A percentile compares a stretch with the other conserved stretches of the same genome.
phyloP scores from a whole-genome alignment of 2,888 invertebrate genomes.

The Aradus depressus region DNA sequence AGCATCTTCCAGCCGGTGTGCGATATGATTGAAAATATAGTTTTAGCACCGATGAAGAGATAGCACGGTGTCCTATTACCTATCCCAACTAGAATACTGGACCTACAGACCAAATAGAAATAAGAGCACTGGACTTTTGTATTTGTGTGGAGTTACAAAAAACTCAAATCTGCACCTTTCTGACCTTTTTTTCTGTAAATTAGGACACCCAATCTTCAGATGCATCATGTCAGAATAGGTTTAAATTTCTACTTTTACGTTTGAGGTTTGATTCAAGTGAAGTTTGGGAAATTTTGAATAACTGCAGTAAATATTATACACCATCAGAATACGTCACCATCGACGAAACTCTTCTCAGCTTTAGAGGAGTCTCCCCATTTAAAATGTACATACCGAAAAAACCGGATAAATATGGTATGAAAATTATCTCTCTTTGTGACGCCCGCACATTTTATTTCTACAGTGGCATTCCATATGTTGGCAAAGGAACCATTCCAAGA shows the following conservation, averaged over 20 bases:
- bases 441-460: slow-evolving; percentile 4
- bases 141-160: not conserved
- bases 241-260: slow-evolving; percentile 9
- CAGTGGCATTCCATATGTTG: slow-evolving; percentile 6
- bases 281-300: slow-evolving; percentile 17
- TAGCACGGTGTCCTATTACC: too few species aligned
- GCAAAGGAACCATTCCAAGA: slow-evolving; percentile 5
- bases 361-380: slow-evolving; percentile 19
- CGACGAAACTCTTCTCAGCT: slow-evolving; percentile 14
- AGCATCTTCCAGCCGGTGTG: too few species aligned
- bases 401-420: slow-evolving; percentile 17
- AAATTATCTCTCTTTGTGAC: slow-evolving; percentile 1
- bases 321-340: slow-evolving; percentile 8
- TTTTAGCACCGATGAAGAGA: too few species aligned
- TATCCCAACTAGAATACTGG: too few species aligned
- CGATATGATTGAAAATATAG: too few species aligned
- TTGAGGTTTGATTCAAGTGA: slow-evolving; percentile 17
- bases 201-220: slow-evolving; percentile 2
- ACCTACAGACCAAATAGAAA: too few species aligned
- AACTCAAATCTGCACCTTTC: not conserved
- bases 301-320: slow-evolving; percentile 15
- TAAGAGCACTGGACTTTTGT: too few species aligned
- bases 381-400: slow-evolving; percentile 14
- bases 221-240: slow-evolving; percentile 10
- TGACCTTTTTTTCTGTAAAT: not conserved